These are phyloP conservation scores for Hypena proboscidalis DNA, from an alignment of 2,888 invertebrate genomes.

Conservation along the genomic window DNA sequence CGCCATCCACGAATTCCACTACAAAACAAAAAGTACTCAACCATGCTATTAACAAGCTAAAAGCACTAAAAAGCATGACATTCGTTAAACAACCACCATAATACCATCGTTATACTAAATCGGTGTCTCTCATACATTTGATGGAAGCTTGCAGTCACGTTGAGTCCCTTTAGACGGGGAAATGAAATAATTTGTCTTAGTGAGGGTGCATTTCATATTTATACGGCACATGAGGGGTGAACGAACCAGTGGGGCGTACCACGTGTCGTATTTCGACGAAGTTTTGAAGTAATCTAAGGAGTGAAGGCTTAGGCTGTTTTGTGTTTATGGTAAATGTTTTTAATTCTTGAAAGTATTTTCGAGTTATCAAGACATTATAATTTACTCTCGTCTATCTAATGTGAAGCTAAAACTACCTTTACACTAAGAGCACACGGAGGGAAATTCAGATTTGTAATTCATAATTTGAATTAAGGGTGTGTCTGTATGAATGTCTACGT, in stretches of 20 bases:
- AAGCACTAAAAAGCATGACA: constrained; percentile 36
- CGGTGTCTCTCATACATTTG: constrained; percentile 62
- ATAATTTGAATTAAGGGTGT: no score
- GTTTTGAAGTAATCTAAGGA: constrained; percentile 25
- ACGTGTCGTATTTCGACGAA: constrained; percentile 46
- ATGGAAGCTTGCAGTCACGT: constrained; percentile 76
- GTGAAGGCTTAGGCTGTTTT: neutral
- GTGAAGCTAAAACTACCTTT: no score
- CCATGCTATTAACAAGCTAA: constrained; percentile 24
- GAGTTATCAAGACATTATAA: no score
- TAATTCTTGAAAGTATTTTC: neutral
- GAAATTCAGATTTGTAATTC: no score
- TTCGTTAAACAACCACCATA: constrained; percentile 47
- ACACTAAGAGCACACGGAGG: no score
- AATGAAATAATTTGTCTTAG: constrained; percentile 85
- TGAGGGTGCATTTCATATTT: constrained; percentile 83
- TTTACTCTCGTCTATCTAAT: no score
- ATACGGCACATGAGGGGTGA: constrained; percentile 64
- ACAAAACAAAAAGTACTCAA: constrained; percentile 12
- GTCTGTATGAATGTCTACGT: no score
- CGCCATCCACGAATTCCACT: neutral
- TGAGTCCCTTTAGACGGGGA: constrained; percentile 76
- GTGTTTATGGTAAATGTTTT: neutral
- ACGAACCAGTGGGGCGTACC: constrained; percentile 59
- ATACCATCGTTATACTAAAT: constrained; percentile 67